phyloP scores from a whole-genome alignment of 1,140 invertebrate genomes.

The Atta colombica region DNA sequence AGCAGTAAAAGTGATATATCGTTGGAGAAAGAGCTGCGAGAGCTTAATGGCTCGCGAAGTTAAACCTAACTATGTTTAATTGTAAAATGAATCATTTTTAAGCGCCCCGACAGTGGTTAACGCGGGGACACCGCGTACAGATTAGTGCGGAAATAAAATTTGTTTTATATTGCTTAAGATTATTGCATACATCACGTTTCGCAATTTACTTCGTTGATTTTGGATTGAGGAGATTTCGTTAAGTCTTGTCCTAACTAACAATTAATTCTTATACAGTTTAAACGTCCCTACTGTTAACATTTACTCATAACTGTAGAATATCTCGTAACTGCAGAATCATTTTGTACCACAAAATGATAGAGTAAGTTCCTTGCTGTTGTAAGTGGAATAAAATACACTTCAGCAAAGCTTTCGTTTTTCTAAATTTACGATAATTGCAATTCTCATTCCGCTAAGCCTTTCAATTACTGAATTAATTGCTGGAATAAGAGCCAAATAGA shows the following conservation, averaged over 20 bases:
- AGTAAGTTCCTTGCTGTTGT: not conserved
- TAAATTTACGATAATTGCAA: conserved; percentile 11
- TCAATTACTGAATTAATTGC: conserved; percentile 29
- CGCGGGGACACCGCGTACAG: not conserved
- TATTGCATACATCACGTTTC: not conserved
- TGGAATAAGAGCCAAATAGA: not conserved
- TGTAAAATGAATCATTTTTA: conserved; percentile 50
- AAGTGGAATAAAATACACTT: not conserved
- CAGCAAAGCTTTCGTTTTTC: not conserved
- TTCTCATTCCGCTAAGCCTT: not conserved
- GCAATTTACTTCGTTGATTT: not conserved
- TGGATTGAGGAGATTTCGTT: not conserved
- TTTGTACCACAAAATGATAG: too few species aligned
- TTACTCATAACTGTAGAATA: conserved; percentile 1
- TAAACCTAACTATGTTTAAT: conserved; percentile 58
- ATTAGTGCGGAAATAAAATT: not conserved
- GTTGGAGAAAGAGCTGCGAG: conserved; percentile 21
- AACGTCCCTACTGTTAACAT: not conserved
- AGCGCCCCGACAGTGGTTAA: not conserved
- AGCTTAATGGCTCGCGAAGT: conserved; percentile 56
- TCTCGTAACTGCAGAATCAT: not conserved
- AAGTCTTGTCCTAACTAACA: not conserved
- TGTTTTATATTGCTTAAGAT: not conserved
- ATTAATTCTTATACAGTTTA: not conserved
- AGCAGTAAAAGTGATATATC: conserved; percentile 57